Evolutionary conservation across 2,113 vertebrate genomes (phyloP).

Genomic region (Tetrax tetrax): DNA sequence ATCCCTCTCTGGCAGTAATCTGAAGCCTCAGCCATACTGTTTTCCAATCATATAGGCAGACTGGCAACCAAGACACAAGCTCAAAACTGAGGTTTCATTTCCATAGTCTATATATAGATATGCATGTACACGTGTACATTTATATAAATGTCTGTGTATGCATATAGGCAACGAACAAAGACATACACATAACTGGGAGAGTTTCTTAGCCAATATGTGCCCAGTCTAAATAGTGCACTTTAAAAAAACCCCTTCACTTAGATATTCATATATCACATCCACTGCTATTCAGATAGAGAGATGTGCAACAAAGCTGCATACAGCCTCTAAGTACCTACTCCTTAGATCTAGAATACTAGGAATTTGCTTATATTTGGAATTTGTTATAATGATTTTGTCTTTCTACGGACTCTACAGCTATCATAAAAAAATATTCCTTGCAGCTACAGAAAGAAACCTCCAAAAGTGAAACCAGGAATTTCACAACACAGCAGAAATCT

Average conservation of each 20-base stretch:
- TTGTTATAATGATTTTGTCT: not conserved
- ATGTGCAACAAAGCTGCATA: not conserved
- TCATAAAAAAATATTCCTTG: not conserved
- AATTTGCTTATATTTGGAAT: not conserved
- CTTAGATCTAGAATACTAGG: not conserved
- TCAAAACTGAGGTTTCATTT: not conserved
- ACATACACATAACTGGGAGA: not conserved
- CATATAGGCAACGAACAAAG: not conserved
- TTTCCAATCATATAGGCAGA: not conserved
- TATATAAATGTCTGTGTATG: not conserved
- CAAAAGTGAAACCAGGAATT: not conserved
- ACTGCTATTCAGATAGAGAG: not conserved
- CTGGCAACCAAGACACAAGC: not conserved
- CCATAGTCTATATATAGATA: not conserved
- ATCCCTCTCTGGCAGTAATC: not conserved
- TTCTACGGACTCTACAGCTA: not conserved
- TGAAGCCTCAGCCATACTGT: not conserved
- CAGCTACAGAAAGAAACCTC: not conserved
- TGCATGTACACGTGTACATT: not conserved
- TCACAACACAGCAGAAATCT: not conserved
- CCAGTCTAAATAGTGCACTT: not conserved
- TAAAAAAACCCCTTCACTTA: not conserved
- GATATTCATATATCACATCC: not conserved
- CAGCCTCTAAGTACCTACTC: not conserved
- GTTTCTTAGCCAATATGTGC: not conserved